These are phyloP conservation scores for Tretioscincus oriximinensis DNA, from an alignment of 2,113 vertebrate genomes.

Conservation along the genomic window DNA sequence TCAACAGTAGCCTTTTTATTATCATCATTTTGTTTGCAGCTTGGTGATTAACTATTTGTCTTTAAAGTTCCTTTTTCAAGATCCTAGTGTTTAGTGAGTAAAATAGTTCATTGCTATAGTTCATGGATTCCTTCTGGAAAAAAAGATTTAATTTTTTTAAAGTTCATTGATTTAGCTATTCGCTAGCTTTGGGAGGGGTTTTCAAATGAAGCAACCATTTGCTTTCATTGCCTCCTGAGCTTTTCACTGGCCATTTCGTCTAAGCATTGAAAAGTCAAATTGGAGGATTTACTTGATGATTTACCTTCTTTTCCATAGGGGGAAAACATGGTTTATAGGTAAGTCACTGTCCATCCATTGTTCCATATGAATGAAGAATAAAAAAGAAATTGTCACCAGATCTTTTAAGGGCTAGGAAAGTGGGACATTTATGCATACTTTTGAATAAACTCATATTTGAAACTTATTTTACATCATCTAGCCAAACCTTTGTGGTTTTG, in stretches of 20 bases:
- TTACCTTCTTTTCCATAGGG: constrained; percentile 3
- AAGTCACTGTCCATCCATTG: not conserved
- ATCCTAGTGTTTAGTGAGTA: constrained; percentile 17
- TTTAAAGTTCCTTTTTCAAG: constrained; percentile 10
- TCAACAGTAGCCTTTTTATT: constrained; percentile 4
- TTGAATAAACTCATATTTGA: not conserved
- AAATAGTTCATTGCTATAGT: not conserved
- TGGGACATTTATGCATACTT: fast-evolving
- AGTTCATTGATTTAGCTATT: not conserved
- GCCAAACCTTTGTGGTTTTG: not conserved
- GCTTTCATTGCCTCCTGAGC: not conserved
- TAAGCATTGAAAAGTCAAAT: not conserved
- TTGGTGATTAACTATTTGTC: constrained; percentile 47
- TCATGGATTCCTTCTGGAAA: not conserved
- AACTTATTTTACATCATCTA: not conserved
- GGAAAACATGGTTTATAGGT: constrained; percentile 39
- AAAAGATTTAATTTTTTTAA: not conserved
- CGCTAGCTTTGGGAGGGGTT: constrained; percentile 25
- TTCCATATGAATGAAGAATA: not conserved
- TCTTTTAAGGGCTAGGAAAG: fast-evolving
- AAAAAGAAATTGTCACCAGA: fast-evolving
- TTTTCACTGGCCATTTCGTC: fast-evolving
- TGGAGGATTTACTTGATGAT: not conserved
- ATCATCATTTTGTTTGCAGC: constrained; percentile 32
- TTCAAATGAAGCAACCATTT: constrained; percentile 17